Base-by-base conservation (phyloP, 1,140 invertebrate species). In the Neelides sp. region DNA sequence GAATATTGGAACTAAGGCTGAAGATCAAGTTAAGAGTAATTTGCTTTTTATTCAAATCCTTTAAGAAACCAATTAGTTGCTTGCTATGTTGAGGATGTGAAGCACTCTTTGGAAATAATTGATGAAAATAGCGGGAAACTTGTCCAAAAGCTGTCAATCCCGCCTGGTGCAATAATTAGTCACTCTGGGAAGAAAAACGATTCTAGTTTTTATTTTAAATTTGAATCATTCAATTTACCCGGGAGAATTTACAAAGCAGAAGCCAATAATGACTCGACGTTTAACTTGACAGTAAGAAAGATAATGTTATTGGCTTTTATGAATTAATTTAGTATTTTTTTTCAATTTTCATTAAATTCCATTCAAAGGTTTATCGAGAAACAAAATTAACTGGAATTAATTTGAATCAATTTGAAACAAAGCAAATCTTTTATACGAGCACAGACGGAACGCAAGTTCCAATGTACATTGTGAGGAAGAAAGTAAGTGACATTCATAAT, bases 381-480 rank as follows among this genome's bases (percentile, higher is more conserved):
- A 84, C 87, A 4, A 78, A 82, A 66, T 76, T 96, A 8, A 78
- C 83, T 45, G 80, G 80, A 49, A 89, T 96, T 66, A 78, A 94
- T 68, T 66, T 79, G 2, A 71, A 75, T 8, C 66, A 80, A 41
- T 97, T 88, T 64, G 78, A 83, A 65, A 84, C 83, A 2, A 78
- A 80, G 45, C 94, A 98, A 71, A 75, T 93, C 30, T 98, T 98
- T 71, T 98, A 94, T 67, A 64, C 73, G 1, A 92, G 89, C 66
- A 93, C 89, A 71, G 94, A 98, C 73, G 88, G 86, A 49, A 95
- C 90, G 1, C 82, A 83, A 70, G 76, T 98, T 59, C 95, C 95
- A 3, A 97, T 98, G 93, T 98, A 95, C 69, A 81, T 98, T 54
- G 78, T 95, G 27, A 78, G 79, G 55, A 82, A 78, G 63, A 86